Evolutionary conservation across 2,113 vertebrate species (phyloP).

Genomic region (Xenus cinereus): DNA sequence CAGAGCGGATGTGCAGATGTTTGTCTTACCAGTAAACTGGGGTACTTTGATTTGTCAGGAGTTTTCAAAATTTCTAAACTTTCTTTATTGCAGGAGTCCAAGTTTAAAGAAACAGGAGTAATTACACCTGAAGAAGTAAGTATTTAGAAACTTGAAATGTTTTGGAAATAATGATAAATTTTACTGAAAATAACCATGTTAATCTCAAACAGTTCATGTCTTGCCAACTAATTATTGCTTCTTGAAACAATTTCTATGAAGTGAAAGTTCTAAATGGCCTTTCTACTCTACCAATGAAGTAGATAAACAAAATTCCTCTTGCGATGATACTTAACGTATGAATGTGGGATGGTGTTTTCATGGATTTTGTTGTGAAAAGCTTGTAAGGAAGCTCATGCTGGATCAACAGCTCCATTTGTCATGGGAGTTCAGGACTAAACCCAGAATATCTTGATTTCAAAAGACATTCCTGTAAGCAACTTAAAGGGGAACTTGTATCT

Average conservation of each 20-base stretch:
- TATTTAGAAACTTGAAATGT: neutral
- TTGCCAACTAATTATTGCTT: neutral
- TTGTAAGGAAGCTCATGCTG: neutral
- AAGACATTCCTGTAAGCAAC: neutral
- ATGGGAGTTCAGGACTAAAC: neutral
- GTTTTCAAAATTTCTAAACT: neutral
- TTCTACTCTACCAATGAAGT: neutral
- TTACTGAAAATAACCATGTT: neutral
- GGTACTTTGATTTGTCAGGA: neutral
- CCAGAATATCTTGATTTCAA: neutral
- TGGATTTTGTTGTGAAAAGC: neutral
- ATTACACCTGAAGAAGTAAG: slow-evolving; percentile 97
- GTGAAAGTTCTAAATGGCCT: neutral
- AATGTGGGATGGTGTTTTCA: neutral
- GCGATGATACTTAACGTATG: neutral
- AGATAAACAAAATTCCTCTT: neutral
- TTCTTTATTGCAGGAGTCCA: slow-evolving; percentile 86
- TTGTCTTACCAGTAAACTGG: neutral
- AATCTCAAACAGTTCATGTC: neutral
- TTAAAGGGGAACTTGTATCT: neutral
- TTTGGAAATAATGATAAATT: neutral
- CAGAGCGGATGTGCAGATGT: neutral
- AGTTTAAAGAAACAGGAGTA: slow-evolving; percentile 98
- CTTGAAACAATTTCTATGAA: neutral
- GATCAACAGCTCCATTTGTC: neutral